Base-by-base conservation (phyloP, 2,113 vertebrate species). In the Phycodurus eques region DNA sequence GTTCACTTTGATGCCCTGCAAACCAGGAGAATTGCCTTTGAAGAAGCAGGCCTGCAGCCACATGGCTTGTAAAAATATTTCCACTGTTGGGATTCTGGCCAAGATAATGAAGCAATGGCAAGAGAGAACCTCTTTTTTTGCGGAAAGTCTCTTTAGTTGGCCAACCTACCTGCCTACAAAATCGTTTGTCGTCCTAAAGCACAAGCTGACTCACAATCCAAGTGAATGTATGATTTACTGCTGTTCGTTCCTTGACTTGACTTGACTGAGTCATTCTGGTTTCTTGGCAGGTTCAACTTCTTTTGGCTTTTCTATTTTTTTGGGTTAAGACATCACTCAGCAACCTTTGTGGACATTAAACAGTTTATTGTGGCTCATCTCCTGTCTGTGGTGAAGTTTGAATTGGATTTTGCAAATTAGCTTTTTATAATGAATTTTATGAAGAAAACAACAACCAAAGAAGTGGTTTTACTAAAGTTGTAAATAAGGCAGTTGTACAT, bases 1-100 rank as follows among this genome's bases (percentile, higher is more conserved):
- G 66, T 70, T 76, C 73, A 74, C 77, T 88, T 88, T 89, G 71
- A 87, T 87, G 80, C 69, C 51, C 47, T 77, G 67, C 35, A 78
- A 78, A 82, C 57, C 39, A 78, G 35, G 62, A 79, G 42, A 70
- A 22, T 43, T 54, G 31, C 43, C 76, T 82, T 89, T 87, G 74
- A 85, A 81, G 79, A 72, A 84, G 53, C 73, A 79, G 74, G 69
- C 80, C 69, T 85, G 8, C 51, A 80, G 80, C 74, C 76, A 67
- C 79, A 77, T 5, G 20, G 43, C 76, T 62, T 85, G 79, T 91
- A 81, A 84, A 88, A 88, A 80, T 49, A 60, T 87, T 80, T 84
- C 82, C 69, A 83, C 80, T 83, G 86, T 83, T 81, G 71, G 79
- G 83, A 82, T 70, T 77, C 22, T 62, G 61, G 70, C 72, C 70